Conservation (phyloP, 2,113 vertebrate genomes). For the Picathartes gymnocephalus region DNA sequence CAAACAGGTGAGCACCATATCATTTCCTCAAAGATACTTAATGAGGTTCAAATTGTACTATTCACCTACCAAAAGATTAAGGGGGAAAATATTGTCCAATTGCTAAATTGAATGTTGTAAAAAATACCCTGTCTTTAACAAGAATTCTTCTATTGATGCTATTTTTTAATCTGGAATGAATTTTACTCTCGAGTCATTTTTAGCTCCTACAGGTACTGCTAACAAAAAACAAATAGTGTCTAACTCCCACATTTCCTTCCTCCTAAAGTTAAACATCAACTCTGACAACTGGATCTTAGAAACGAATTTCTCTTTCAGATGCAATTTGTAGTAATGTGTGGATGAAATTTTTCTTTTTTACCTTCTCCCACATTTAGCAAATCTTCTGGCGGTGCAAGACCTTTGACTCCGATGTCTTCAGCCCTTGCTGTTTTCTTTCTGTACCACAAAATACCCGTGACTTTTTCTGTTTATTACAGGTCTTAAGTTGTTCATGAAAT, state of each 20-base stretch:
- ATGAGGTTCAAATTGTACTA: neutral
- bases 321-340: neutral
- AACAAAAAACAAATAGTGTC: neutral
- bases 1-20: rapidly evolving
- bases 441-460: neutral
- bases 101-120: neutral
- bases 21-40: neutral
- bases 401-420: neutral
- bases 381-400: neutral
- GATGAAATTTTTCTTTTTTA: neutral
- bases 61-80: neutral
- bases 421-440: neutral
- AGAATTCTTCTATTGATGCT: neutral
- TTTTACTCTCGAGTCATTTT: neutral
- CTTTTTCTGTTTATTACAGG: neutral
- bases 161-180: neutral
- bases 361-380: neutral
- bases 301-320: neutral
- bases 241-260: neutral
- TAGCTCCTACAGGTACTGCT: neutral
- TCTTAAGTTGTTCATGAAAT: neutral
- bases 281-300: neutral
- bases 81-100: neutral
- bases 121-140: neutral
- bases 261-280: neutral